These are phyloP conservation scores for Glossosoma conforme DNA, from an alignment of 1,140 invertebrate genomes.

Conservation along the genomic window DNA sequence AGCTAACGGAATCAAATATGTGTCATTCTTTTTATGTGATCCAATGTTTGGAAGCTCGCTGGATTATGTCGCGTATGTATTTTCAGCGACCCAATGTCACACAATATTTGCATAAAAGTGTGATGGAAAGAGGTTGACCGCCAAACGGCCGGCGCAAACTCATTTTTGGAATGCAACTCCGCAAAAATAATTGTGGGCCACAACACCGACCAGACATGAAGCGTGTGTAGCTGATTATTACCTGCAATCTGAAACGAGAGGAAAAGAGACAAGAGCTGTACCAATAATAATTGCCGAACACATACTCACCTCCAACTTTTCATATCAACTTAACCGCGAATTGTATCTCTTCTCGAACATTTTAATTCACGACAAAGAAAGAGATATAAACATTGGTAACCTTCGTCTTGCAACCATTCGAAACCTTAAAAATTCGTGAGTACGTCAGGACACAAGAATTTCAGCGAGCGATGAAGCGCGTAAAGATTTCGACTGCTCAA, in stretches of 20 bases:
- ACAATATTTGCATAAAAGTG: constrained; percentile 16
- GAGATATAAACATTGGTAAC: constrained; percentile 6
- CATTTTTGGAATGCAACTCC: constrained; percentile 19
- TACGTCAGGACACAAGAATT: constrained; percentile 32
- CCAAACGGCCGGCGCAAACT: constrained; percentile 9
- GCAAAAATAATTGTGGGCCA: background rate
- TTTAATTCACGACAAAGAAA: background rate
- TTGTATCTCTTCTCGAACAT: background rate
- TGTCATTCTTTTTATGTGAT: no score
- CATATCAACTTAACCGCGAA: background rate
- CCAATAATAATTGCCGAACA: background rate
- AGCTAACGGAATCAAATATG: constrained; percentile 6
- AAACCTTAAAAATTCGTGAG: constrained; percentile 22
- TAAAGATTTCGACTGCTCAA: background rate
- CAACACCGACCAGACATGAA: background rate
- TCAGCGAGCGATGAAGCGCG: constrained; percentile 26
- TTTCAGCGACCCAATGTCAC: constrained; percentile 14
- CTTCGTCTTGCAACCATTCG: constrained; percentile 2
- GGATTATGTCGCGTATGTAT: no score
- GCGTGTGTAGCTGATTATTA: background rate
- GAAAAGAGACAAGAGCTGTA: constrained; percentile 3
- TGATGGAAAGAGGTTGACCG: constrained; percentile 19
- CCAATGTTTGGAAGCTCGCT: no score
- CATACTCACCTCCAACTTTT: constrained; percentile 2
- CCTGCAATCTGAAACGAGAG: background rate